Conservation (phyloP, 2,113 vertebrate species). For the Gymnobelideus leadbeateri region DNA sequence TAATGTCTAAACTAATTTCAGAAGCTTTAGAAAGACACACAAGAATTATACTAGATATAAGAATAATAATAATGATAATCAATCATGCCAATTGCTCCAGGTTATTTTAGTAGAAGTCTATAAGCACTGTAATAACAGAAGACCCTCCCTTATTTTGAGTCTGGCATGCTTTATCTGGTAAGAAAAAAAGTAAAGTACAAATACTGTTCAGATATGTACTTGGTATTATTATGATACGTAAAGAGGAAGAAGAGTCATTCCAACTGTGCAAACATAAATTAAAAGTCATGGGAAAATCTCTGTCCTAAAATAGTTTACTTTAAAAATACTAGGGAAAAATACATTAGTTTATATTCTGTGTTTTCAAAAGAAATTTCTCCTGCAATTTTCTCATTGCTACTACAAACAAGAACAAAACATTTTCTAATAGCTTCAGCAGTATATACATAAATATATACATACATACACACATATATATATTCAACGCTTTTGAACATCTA, state of each 20-base stretch:
- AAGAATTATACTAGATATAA: conserved; percentile 59
- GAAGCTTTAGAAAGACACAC: conserved; percentile 55
- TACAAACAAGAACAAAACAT: conserved; percentile 71
- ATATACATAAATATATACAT: conserved; percentile 64
- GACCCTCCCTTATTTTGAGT: conserved; percentile 54
- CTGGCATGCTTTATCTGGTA: conserved; percentile 58
- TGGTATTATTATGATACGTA: conserved; percentile 72
- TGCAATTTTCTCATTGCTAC: conserved; percentile 75
- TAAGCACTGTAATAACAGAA: conserved; percentile 67
- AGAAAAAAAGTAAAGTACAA: conserved; percentile 55
- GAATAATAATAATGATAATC: conserved; percentile 10
- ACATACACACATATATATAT: conserved; percentile 73
- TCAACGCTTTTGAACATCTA: conserved; percentile 73
- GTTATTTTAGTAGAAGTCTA: neutral
- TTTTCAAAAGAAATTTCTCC: conserved; percentile 73
- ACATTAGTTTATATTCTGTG: conserved; percentile 60
- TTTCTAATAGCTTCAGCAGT: conserved; percentile 72
- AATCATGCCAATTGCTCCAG: neutral
- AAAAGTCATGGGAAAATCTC: conserved; percentile 65
- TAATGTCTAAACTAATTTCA: conserved; percentile 66
- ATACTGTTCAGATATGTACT: conserved; percentile 62
- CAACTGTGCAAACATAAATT: conserved; percentile 72
- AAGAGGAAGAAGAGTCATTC: conserved; percentile 71
- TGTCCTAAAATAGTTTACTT: conserved; percentile 74
- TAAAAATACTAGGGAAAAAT: conserved; percentile 67